These are phyloP conservation scores for Pogona vitticeps DNA, from an alignment of 2,113 vertebrate species.

Conservation along the genomic window DNA sequence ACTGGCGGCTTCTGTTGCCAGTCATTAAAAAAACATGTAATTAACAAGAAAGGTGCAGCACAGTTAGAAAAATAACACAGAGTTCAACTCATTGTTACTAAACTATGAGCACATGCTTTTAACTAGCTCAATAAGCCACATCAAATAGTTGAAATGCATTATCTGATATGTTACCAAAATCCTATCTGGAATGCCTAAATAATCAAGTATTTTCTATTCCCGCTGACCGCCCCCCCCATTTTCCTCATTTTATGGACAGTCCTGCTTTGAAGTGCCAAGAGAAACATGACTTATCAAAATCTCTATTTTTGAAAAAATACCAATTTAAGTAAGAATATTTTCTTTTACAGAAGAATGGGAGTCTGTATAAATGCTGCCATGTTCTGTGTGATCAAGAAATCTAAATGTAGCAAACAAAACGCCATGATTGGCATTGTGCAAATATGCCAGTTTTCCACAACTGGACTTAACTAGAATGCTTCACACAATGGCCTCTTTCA, in stretches of 20 bases:
- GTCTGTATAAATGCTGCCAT: not conserved
- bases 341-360: not conserved
- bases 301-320: not conserved
- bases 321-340: not conserved
- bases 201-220: not conserved
- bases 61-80: not conserved
- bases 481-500: not conserved
- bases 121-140: not conserved
- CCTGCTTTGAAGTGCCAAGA: no score
- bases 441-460: not conserved
- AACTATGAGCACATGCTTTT: not conserved
- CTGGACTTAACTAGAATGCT: not conserved
- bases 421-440: not conserved
- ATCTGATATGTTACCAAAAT: not conserved
- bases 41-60: not conserved
- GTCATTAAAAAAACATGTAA: not conserved
- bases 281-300: no score
- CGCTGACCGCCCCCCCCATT: no score
- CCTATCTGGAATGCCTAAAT: not conserved
- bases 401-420: not conserved
- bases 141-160: not conserved
- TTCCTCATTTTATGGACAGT: no score
- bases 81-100: not conserved
- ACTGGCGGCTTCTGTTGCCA: not conserved
- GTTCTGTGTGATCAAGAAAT: not conserved